phyloP scores from a whole-genome alignment of 1,140 invertebrate genomes.

The Sipha flava region DNA sequence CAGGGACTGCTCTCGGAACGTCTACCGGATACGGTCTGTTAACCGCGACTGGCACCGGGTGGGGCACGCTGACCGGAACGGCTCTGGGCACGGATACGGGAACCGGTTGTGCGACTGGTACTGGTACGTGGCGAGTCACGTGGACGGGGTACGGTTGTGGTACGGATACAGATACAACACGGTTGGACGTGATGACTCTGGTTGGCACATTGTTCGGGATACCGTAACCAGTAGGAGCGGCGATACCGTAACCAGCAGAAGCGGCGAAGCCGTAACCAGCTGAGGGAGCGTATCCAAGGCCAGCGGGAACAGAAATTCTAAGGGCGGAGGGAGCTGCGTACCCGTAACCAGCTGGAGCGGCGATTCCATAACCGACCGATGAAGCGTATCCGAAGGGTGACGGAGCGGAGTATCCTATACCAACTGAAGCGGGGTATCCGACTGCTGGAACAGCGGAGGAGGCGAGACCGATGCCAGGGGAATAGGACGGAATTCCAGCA shows the following conservation, averaged over 20 bases:
- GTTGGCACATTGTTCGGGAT: background rate
- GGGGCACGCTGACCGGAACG: constrained; percentile 62
- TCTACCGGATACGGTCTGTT: constrained; percentile 61
- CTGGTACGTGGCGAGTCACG: constrained; percentile 59
- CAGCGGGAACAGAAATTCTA: background rate
- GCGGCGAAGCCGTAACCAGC: background rate
- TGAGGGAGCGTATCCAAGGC: background rate
- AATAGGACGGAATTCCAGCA: background rate
- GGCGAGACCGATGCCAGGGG: background rate
- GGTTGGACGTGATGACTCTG: background rate
- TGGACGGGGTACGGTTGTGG: constrained; percentile 45
- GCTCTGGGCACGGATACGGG: constrained; percentile 60
- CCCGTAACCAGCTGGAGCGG: background rate
- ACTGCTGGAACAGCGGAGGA: background rate
- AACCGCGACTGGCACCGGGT: constrained; percentile 58
- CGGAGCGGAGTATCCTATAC: background rate
- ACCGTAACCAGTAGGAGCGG: background rate
- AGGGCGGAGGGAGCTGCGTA: background rate
- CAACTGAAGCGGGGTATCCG: background rate
- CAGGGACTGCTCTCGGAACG: constrained; percentile 56
- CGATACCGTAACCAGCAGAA: background rate
- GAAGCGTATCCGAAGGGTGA: too few relatives aligned
- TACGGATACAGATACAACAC: background rate
- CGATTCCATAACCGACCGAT: background rate
- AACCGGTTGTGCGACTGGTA: constrained; percentile 60